Percentiles rank a stretch among this genome's conserved stretches.
phyloP scores from a whole-genome alignment of 2,113 vertebrate species.

The Fregata magnificens region DNA sequence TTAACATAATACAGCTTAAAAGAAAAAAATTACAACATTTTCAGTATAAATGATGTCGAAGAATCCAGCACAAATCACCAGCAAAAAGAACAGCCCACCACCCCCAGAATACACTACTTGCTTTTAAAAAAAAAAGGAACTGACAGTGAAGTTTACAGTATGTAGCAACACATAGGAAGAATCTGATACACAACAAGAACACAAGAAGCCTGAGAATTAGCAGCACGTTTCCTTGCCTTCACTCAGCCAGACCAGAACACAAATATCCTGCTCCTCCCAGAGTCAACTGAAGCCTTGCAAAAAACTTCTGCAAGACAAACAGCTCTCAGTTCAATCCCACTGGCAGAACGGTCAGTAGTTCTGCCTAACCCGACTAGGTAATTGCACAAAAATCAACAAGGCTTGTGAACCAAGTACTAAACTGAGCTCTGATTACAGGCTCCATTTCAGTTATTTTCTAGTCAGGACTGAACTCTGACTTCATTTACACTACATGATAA shows the following conservation, averaged over 20 bases:
- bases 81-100: not conserved
- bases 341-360: not conserved
- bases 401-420: not conserved
- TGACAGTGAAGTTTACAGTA: not conserved
- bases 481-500: not conserved
- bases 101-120: not conserved
- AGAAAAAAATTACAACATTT: slow-evolving; percentile 47
- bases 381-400: not conserved
- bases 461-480: not conserved
- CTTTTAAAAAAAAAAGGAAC: not conserved
- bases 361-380: not conserved
- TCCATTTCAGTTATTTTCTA: not conserved
- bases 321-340: not conserved
- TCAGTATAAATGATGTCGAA: slow-evolving; percentile 25
- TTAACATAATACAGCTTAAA: slow-evolving; percentile 88
- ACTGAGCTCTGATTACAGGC: not conserved
- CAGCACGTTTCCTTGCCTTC: not conserved
- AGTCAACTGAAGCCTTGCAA: not conserved
- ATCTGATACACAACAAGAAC: not conserved
- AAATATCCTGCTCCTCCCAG: not conserved
- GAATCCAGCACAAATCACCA: slow-evolving; percentile 1
- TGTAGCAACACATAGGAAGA: not conserved
- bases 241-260: not conserved
- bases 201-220: not conserved
- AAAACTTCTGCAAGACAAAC: not conserved